A percentile compares a stretch with the other conserved stretches of the same genome.
Conservation (phyloP, 1,140 invertebrate genomes). For the Chironomus striatipennis region DNA sequence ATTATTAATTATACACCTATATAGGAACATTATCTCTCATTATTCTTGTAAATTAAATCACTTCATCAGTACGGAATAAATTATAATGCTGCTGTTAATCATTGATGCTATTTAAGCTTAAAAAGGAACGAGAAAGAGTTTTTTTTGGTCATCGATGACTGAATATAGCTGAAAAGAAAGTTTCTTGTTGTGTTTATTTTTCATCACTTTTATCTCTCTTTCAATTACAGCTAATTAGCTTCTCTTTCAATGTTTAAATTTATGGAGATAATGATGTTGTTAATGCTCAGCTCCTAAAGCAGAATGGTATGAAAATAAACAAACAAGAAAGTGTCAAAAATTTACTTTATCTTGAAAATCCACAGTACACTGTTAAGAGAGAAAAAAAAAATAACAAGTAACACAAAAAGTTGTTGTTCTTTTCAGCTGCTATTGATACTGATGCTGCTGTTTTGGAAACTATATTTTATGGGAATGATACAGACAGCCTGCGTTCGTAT, state of each 20-base stretch:
- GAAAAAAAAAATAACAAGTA: no score
- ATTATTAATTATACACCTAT: background rate
- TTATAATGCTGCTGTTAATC: background rate
- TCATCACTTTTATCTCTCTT: background rate
- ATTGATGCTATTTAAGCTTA: background rate
- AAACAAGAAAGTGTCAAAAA: background rate
- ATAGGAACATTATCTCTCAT: background rate
- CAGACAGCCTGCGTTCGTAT: no score
- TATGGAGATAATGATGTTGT: background rate
- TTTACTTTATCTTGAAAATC: slow-evolving; percentile 7
- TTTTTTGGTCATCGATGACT: background rate
- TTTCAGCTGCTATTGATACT: background rate
- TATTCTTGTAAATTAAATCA: no score
- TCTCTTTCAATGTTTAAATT: background rate
- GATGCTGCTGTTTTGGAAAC: no score
- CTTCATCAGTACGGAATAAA: background rate
- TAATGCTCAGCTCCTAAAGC: background rate
- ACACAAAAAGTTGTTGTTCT: background rate
- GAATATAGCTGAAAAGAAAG: background rate
- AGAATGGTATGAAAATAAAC: background rate
- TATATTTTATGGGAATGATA: no score
- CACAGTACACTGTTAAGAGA: background rate
- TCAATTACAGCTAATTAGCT: slow-evolving; percentile 1
- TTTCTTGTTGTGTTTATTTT: background rate
- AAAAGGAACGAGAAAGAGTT: background rate